Conservation (phyloP, 1,140 invertebrate genomes). For the Asobara japonica region DNA sequence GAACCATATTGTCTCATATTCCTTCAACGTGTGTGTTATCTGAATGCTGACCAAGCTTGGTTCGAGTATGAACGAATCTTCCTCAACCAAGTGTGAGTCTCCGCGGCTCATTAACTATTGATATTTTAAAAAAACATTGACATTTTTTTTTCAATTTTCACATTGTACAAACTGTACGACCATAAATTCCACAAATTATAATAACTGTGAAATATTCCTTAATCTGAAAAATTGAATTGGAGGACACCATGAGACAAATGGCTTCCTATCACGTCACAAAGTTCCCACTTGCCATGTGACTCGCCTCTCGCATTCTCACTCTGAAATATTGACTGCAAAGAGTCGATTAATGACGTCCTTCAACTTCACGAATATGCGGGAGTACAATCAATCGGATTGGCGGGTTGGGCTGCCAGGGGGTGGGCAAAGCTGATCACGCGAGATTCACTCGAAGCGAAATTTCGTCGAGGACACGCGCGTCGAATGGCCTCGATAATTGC, state of each 20-base stretch:
- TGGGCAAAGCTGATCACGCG: conserved; percentile 23
- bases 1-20: no score
- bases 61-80: no score
- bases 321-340: conserved; percentile 31
- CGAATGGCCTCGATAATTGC: conserved; percentile 53
- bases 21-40: no score
- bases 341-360: conserved; percentile 32
- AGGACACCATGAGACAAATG: conserved; percentile 26
- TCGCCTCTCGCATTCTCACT: not conserved
- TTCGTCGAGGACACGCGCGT: conserved; percentile 36
- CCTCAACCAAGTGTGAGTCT: no score
- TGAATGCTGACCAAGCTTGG: no score
- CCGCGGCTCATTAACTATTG: no score
- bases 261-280: conserved; percentile 18
- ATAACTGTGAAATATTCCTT: not conserved
- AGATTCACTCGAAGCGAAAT: conserved; percentile 25
- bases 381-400: conserved; percentile 30
- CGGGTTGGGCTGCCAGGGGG: not conserved
- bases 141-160: no score
- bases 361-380: conserved; percentile 19
- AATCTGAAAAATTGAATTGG: conserved; percentile 12
- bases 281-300: not conserved
- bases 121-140: no score
- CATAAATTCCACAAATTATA: no score
- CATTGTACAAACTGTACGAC: no score